phyloP scores from a whole-genome alignment of 1,140 invertebrate genomes.

The Trypoxylus dichotomus region DNA sequence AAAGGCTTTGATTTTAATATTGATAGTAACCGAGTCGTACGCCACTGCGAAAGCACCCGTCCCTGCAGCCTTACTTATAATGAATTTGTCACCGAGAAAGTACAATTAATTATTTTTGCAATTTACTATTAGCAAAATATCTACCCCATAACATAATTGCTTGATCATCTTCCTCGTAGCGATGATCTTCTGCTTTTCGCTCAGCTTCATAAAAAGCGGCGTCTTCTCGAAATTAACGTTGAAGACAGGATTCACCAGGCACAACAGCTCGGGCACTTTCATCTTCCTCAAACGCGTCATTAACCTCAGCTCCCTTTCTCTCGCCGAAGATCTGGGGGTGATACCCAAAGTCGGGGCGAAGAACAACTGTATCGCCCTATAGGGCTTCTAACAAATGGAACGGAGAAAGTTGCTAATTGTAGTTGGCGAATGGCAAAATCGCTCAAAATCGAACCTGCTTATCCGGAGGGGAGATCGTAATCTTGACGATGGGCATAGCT shows the following conservation, averaged over 20 bases:
- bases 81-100: too few species aligned
- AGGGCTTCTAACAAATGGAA: constrained; percentile 50
- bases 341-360: constrained; percentile 55
- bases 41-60: too few species aligned
- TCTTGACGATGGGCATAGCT: constrained; percentile 47
- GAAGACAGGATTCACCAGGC: constrained; percentile 59
- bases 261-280: constrained; percentile 52
- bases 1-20: too few species aligned
- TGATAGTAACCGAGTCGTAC: too few species aligned
- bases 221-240: constrained; percentile 57
- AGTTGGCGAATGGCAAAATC: background rate
- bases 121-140: background rate
- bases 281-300: constrained; percentile 46
- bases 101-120: too few species aligned
- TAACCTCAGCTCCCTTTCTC: constrained; percentile 55
- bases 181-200: constrained; percentile 47
- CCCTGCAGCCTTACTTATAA: too few species aligned
- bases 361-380: constrained; percentile 53
- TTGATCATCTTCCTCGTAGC: constrained; percentile 53
- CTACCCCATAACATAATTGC: constrained; percentile 48
- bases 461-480: constrained; percentile 38
- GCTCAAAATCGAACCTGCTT: constrained; percentile 49
- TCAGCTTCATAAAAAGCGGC: constrained; percentile 44
- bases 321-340: constrained; percentile 43
- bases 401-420: background rate